phyloP scores from a whole-genome alignment of 2,797 vertebrate genomes.

The Leontopithecus rosalia region DNA sequence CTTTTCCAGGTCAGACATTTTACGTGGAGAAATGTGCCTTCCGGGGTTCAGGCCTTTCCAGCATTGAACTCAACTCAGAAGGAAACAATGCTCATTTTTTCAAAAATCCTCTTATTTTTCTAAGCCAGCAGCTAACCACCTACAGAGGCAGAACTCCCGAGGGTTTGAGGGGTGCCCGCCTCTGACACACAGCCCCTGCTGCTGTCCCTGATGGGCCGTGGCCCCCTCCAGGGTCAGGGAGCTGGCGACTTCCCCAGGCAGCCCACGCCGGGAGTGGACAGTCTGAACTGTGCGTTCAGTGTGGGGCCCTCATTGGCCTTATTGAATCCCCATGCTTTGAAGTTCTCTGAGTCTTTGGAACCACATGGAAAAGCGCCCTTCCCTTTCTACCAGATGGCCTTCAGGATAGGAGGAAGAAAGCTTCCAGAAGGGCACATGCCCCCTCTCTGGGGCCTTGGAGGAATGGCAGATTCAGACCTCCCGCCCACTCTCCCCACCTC shows the following conservation, averaged over 20 bases:
- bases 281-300: neutral
- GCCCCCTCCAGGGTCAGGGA: neutral
- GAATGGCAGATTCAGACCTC: neutral
- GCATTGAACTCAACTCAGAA: neutral
- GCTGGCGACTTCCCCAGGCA: neutral
- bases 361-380: neutral
- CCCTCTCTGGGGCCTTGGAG: neutral
- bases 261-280: neutral
- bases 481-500: neutral
- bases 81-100: constrained; percentile 33
- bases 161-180: neutral
- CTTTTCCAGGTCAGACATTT: constrained; percentile 78
- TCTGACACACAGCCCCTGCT: neutral
- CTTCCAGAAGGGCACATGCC: neutral
- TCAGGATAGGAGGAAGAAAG: neutral
- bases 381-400: neutral
- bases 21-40: constrained; percentile 45
- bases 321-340: neutral
- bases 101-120: constrained; percentile 15
- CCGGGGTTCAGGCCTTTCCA: constrained; percentile 53
- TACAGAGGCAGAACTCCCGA: neutral
- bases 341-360: neutral
- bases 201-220: neutral
- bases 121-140: neutral
- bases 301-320: neutral